Percentiles rank a stretch among this genome's conserved stretches.
Evolutionary conservation across 1,140 invertebrate genomes (phyloP).

Genomic region (Drosophila ogumai): DNA sequence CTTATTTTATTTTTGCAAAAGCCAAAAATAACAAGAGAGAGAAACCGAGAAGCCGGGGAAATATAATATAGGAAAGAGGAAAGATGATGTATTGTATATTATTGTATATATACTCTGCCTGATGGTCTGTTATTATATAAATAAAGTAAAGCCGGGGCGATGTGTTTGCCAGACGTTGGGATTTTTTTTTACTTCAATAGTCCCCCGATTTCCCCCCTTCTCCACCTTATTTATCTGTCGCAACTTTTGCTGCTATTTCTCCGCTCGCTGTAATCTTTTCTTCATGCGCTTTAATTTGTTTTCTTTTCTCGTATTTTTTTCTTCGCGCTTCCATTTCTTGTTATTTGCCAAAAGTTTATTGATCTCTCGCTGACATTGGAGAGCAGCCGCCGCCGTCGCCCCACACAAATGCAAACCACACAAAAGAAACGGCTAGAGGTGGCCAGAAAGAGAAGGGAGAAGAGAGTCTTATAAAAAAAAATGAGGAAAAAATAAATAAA

Average conservation of each 20-base stretch:
- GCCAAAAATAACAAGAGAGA: slow-evolving; percentile 65
- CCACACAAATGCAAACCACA: slow-evolving; percentile 23
- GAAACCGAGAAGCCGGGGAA: slow-evolving; percentile 32
- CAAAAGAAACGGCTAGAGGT: slow-evolving; percentile 17
- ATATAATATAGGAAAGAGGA: slow-evolving; percentile 7
- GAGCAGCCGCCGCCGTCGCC: slow-evolving; percentile 4
- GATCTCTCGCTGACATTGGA: slow-evolving; percentile 70
- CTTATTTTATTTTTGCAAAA: slow-evolving; percentile 13
- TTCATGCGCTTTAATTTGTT: slow-evolving; percentile 76
- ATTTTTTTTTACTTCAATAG: slow-evolving; percentile 46
- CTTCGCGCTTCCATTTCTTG: slow-evolving; percentile 72
- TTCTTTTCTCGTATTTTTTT: slow-evolving; percentile 59
- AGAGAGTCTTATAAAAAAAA: background rate
- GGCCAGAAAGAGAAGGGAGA: background rate
- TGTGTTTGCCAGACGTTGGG: slow-evolving; percentile 64
- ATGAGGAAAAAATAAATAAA: slow-evolving; percentile 11
- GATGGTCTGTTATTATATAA: slow-evolving; percentile 53
- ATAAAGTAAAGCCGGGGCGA: slow-evolving; percentile 37
- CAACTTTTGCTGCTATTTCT: slow-evolving; percentile 46
- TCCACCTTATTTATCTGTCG: slow-evolving; percentile 10
- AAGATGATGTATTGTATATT: slow-evolving; percentile 36
- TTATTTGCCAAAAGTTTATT: slow-evolving; percentile 83
- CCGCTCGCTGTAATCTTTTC: slow-evolving; percentile 70
- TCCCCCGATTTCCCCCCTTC: slow-evolving; percentile 2
- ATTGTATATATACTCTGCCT: slow-evolving; percentile 14